Evolutionary conservation across 2,888 invertebrate genomes (phyloP).

Genomic region (Apamea epomidion): DNA sequence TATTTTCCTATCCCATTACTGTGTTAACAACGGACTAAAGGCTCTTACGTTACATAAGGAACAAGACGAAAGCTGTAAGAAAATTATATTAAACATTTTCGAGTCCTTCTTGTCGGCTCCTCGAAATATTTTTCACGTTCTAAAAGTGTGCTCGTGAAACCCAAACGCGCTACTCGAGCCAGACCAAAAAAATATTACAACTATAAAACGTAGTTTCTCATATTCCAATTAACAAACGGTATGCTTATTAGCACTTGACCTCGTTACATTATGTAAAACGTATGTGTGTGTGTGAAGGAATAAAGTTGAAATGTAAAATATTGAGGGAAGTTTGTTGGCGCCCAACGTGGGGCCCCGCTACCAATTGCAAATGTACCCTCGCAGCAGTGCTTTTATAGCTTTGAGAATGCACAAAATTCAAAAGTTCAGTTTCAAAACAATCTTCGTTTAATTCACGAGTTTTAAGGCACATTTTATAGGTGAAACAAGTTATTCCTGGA

Average conservation of each 20-base stretch:
- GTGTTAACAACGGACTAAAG: constrained; percentile 60
- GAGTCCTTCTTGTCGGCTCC: not conserved
- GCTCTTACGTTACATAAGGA: constrained; percentile 29
- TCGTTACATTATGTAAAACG: constrained; percentile 59
- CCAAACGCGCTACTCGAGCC: constrained; percentile 23
- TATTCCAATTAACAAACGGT: constrained; percentile 64
- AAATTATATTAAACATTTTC: constrained; percentile 18
- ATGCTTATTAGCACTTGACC: constrained; percentile 66
- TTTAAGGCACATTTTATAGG: constrained; percentile 57
- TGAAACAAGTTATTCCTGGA: constrained; percentile 48
- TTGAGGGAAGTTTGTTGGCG: constrained; percentile 78
- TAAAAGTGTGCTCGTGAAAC: constrained; percentile 18
- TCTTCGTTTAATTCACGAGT: constrained; percentile 73
- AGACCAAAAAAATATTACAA: constrained; percentile 49
- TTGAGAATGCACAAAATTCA: constrained; percentile 72
- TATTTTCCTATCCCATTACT: constrained; percentile 63
- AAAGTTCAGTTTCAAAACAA: constrained; percentile 74
- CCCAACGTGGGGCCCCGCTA: constrained; percentile 71
- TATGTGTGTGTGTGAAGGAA: constrained; percentile 62
- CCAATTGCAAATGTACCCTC: constrained; percentile 77
- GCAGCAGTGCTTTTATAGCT: constrained; percentile 79
- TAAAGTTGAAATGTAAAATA: constrained; percentile 65
- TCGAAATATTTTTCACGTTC: constrained; percentile 23
- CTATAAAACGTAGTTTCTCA: constrained; percentile 54
- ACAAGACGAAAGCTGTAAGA: constrained; percentile 12